Conservation (phyloP, 2,797 vertebrate genomes). For the Pangasius larnaudii region DNA sequence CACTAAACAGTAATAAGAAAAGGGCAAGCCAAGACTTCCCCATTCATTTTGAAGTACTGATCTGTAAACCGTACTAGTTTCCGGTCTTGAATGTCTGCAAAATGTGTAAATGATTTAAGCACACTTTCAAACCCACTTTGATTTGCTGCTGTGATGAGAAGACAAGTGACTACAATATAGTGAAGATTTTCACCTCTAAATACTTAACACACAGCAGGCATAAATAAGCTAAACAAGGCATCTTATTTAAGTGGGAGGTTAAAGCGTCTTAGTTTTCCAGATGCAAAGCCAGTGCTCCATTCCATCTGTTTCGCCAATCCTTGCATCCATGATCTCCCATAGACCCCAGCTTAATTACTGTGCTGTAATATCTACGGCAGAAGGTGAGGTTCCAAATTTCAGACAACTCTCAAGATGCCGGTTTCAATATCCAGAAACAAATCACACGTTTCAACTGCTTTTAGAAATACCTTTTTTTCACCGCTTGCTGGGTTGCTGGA, state of each 20-base stretch:
- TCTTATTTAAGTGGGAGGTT: background rate
- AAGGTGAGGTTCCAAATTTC: background rate
- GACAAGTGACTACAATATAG: too few relatives aligned
- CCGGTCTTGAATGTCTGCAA: background rate
- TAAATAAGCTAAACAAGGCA: background rate
- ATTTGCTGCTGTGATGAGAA: background rate
- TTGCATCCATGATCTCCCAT: background rate
- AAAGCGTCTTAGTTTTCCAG: background rate
- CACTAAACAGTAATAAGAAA: background rate
- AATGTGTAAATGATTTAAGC: background rate
- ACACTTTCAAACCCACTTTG: background rate
- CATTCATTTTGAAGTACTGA: background rate
- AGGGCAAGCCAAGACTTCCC: background rate
- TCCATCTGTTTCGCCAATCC: background rate
- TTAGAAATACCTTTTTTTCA: background rate
- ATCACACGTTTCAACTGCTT: background rate
- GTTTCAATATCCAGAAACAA: background rate
- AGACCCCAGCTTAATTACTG: background rate
- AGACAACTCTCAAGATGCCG: background rate
- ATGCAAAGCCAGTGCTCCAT: background rate
- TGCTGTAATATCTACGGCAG: background rate
- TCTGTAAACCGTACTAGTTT: background rate
- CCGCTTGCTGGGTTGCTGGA: background rate
- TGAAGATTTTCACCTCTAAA: background rate
- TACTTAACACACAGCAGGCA: background rate